Evolutionary conservation across 2,888 invertebrate genomes (phyloP), one percentile per base, ranked within the genome.

Genomic region (Lycocerus yunnanus): DNA sequence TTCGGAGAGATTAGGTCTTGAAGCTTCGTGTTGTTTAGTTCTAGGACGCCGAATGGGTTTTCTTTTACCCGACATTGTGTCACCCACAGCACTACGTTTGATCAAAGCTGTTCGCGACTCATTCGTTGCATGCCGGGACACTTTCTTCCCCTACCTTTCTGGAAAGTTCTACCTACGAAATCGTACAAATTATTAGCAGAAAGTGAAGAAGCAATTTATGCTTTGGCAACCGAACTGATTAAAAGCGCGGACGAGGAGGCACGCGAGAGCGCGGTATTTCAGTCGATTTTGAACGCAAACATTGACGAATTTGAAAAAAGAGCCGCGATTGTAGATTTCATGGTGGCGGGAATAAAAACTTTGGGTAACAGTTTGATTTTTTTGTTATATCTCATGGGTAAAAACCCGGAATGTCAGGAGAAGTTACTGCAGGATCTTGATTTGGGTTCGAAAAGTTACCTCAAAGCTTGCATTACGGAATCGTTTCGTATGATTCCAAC

Each of bases 351-450:
- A 66, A 95, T 96, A 83, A 94, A 95, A 85, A 95, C 96, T 84
- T 93, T 95, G 85, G 94, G 95, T 18, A 95, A 95, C 86, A 95
- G 94, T 24, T 85, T 96, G 70, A 91, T 94, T 4, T 96, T 96
- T 83, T 88, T 95, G 14, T 87, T 96, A 69, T 92, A 95, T 84
- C 88, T 93, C 79, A 89, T 96, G 72, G 94, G 94, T 10, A 90
- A 91, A 27, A 89, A 94, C 79, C 90, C 91, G 0, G 88, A 90
- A 74, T 91, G 91, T 78, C 94, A 94, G 83, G 88, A 88, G 75
- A 90, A 89, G 78, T 91, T 96, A 82, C 88, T 94, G 4, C 83
- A 86, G 21, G 87, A 88, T 91, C 68, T 85, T 94, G 11, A 88
- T 90, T 15, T 9, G 11, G 75, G 71, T 0, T 89, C 90, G 16